These are phyloP conservation scores for Camelus dromedarius DNA, from an alignment of 2,113 vertebrate species.

Conservation along the genomic window DNA sequence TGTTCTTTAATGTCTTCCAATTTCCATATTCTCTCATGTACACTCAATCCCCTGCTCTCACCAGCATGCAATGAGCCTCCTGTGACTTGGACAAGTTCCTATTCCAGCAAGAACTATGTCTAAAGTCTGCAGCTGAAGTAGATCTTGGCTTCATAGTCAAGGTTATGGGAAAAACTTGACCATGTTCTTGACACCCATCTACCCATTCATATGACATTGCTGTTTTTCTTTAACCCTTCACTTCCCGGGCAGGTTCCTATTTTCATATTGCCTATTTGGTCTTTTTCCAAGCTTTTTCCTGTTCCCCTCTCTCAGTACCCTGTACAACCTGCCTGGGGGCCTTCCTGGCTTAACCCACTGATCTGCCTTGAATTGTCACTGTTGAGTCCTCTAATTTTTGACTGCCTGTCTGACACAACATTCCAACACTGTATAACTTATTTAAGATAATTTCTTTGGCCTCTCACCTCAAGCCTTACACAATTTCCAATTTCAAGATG, in stretches of 20 bases:
- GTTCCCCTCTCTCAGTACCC: background rate
- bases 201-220: background rate
- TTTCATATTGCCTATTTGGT: background rate
- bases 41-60: background rate
- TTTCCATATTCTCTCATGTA: background rate
- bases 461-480: background rate
- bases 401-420: background rate
- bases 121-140: background rate
- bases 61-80: background rate
- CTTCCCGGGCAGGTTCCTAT: background rate
- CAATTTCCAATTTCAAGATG: background rate
- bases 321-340: background rate
- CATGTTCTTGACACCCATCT: background rate
- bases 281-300: background rate
- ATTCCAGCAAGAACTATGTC: background rate
- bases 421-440: background rate
- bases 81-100: background rate
- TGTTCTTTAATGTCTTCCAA: background rate
- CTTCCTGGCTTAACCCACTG: background rate
- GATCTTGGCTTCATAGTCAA: background rate
- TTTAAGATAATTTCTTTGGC: background rate
- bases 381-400: background rate
- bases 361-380: background rate
- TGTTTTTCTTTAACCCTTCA: background rate
- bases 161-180: background rate